Evolutionary conservation across 2,888 invertebrate genomes (phyloP).

Genomic region (Rapana venosa): DNA sequence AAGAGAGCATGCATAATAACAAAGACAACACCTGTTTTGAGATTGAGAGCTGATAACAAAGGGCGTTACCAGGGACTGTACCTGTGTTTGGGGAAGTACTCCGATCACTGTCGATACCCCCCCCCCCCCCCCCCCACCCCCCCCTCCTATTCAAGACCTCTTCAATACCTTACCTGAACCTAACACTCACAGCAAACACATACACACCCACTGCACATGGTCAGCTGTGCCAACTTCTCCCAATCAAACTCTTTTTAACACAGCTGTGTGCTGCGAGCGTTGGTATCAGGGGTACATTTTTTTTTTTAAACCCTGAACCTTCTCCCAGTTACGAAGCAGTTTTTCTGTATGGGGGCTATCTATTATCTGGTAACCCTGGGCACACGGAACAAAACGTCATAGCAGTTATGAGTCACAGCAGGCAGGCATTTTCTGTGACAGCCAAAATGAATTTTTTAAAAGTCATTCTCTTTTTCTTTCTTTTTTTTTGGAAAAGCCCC

Average conservation of each 20-base stretch:
- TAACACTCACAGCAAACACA: neutral
- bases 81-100: neutral
- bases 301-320: neutral
- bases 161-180: neutral
- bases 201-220: no score
- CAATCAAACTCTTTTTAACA: no score
- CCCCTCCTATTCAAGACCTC: no score
- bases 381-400: neutral
- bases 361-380: neutral
- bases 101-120: neutral
- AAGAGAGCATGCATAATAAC: no score
- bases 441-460: no score
- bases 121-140: neutral
- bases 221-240: no score
- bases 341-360: neutral
- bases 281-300: neutral
- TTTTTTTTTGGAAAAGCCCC: neutral
- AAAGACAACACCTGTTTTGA: no score
- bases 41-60: no score
- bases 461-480: no score
- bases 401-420: neutral
- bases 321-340: conserved; percentile 4
- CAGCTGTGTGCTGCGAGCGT: neutral
- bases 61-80: neutral
- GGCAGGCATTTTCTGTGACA: no score